Percentiles rank a stretch among this genome's conserved stretches.
Evolutionary conservation across 1,140 invertebrate genomes (phyloP).

Genomic region (Steinernema khuongi): DNA sequence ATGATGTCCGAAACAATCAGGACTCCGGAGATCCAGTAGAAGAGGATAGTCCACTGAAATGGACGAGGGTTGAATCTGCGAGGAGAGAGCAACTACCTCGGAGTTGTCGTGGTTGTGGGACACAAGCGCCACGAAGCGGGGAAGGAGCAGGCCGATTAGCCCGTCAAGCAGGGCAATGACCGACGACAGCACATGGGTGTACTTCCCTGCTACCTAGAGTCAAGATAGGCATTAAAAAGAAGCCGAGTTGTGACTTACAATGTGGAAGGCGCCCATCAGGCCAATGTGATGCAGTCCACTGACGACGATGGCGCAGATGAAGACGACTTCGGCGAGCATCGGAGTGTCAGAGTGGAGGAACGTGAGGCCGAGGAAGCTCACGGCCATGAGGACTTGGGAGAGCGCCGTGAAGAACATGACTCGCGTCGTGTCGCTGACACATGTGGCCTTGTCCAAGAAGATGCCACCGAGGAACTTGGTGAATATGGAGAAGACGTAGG

Average conservation of each 20-base stretch:
- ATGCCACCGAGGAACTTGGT: slow-evolving; percentile 36
- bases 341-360: slow-evolving; percentile 20
- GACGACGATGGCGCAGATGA: slow-evolving; percentile 35
- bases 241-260: slow-evolving; percentile 25
- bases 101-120: slow-evolving; percentile 30
- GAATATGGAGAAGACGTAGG: slow-evolving; percentile 32
- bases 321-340: slow-evolving; percentile 29
- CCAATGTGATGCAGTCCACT: slow-evolving; percentile 37
- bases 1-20: slow-evolving; percentile 20
- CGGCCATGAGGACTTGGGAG: slow-evolving; percentile 35
- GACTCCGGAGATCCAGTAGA: slow-evolving; percentile 24
- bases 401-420: slow-evolving; percentile 34
- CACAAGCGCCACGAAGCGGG: slow-evolving; percentile 33
- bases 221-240: slow-evolving; percentile 28
- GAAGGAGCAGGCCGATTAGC: slow-evolving; percentile 34
- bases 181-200: slow-evolving; percentile 36
- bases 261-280: slow-evolving; percentile 2
- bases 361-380: slow-evolving; percentile 32
- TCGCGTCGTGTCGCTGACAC: slow-evolving; percentile 23
- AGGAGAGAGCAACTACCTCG: slow-evolving; percentile 29
- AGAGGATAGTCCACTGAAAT: slow-evolving; percentile 32
- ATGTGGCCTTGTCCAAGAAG: slow-evolving; percentile 33
- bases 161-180: slow-evolving; percentile 30
- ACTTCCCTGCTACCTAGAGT: slow-evolving; percentile 35
- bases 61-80: background rate